phyloP scores from a whole-genome alignment of 2,113 vertebrate genomes.

The Panthera uncia region DNA sequence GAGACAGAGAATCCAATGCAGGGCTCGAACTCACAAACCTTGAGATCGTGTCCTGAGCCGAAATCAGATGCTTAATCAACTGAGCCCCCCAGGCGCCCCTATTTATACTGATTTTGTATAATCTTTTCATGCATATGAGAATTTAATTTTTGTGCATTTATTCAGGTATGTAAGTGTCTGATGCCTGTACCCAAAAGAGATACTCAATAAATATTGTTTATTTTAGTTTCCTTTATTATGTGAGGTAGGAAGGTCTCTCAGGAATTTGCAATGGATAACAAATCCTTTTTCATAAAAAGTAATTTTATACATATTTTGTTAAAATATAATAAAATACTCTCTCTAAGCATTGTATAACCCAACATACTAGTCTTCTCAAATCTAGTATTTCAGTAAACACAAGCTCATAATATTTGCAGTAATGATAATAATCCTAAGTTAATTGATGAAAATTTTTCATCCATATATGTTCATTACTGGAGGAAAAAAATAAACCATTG shows the following conservation, averaged over 20 bases:
- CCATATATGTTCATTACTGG: not conserved
- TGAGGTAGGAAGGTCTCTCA: not conserved
- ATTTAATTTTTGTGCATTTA: constrained; percentile 31
- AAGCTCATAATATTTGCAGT: not conserved
- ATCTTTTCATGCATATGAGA: not conserved
- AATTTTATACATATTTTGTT: not conserved
- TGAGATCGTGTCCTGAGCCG: no score
- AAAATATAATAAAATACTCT: not conserved
- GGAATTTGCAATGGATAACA: not conserved
- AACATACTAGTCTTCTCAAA: not conserved
- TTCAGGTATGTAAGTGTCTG: not conserved
- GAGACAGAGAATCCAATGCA: no score
- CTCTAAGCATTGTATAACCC: not conserved
- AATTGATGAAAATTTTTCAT: not conserved
- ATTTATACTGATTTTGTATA: not conserved
- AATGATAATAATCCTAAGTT: not conserved
- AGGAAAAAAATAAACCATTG: not conserved
- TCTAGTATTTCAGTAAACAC: not conserved
- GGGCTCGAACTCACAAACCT: no score
- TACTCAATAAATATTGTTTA: constrained; percentile 5
- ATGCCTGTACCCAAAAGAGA: not conserved
- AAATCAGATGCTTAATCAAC: no score
- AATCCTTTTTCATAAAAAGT: constrained; percentile 28
- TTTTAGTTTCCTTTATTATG: not conserved
- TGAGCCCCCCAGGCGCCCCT: no score